phyloP scores from a whole-genome alignment of 2,888 invertebrate species.

The Incurvaria masculella region DNA sequence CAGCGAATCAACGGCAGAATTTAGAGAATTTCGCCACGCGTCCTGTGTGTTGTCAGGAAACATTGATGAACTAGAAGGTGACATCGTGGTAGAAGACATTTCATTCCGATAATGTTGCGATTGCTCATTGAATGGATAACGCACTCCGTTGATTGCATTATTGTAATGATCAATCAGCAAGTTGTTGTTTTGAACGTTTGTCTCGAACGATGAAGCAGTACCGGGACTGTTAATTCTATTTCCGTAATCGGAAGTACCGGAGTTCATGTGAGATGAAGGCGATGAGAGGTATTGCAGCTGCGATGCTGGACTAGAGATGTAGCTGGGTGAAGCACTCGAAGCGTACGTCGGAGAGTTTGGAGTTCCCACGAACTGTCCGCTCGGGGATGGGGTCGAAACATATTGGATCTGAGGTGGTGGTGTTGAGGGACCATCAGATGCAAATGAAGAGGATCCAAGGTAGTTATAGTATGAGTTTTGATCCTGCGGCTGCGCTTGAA shows the following conservation, averaged over 20 bases:
- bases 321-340: slow-evolving; percentile 42
- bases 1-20: slow-evolving; percentile 24
- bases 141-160: slow-evolving; percentile 39
- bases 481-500: slow-evolving; percentile 28
- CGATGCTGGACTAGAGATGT: slow-evolving; percentile 38
- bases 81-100: slow-evolving; percentile 26
- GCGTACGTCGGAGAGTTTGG: slow-evolving; percentile 30
- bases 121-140: slow-evolving; percentile 32
- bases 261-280: slow-evolving; percentile 34
- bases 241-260: slow-evolving; percentile 33
- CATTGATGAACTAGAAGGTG: slow-evolving; percentile 28
- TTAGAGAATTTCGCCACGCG: slow-evolving; percentile 34
- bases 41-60: slow-evolving; percentile 31
- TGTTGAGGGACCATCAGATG: slow-evolving; percentile 34
- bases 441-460: slow-evolving; percentile 28
- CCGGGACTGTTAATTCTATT: slow-evolving; percentile 31
- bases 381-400: slow-evolving; percentile 27
- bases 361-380: slow-evolving; percentile 10
- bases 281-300: slow-evolving; percentile 41
- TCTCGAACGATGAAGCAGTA: slow-evolving; percentile 28
- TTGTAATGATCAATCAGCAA: slow-evolving; percentile 46
- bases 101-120: slow-evolving; percentile 34
- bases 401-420: slow-evolving; percentile 34
- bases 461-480: slow-evolving; percentile 32
- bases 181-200: slow-evolving; percentile 30